These are phyloP conservation scores for Scolopax bukidnonensis DNA, from an alignment of 2,797 vertebrate genomes.

Conservation along the genomic window DNA sequence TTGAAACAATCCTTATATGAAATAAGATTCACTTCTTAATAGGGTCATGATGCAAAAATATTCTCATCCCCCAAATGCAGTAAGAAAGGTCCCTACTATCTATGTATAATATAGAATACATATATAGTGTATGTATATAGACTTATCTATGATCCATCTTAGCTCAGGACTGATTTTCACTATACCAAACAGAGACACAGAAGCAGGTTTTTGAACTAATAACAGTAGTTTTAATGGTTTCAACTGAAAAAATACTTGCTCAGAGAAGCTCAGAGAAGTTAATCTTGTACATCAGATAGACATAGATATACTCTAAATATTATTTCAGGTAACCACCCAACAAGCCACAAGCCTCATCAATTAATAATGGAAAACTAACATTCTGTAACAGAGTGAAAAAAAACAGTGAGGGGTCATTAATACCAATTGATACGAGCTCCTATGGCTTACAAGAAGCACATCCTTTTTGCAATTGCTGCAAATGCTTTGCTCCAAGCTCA, in stretches of 20 bases:
- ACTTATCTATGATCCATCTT: not conserved
- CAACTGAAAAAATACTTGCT: not conserved
- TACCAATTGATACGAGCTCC: not conserved
- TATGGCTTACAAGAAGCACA: not conserved
- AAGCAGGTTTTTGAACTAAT: not conserved
- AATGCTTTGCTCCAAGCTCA: not conserved
- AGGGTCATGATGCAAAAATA: constrained; percentile 7
- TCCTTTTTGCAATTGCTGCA: not conserved
- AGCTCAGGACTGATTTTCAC: not conserved
- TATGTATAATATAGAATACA: no score
- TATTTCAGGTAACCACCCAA: not conserved
- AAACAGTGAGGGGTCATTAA: constrained; percentile 1
- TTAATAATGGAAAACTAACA: constrained; percentile 25
- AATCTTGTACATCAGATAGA: not conserved
- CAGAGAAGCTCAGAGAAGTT: not conserved
- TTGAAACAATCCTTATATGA: not conserved
- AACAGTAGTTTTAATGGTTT: not conserved
- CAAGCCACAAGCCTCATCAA: not conserved
- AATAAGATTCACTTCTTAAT: not conserved
- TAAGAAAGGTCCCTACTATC: not conserved
- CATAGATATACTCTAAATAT: not conserved
- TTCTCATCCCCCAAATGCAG: fast-evolving
- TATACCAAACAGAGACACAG: not conserved
- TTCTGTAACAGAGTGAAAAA: not conserved
- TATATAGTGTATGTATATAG: no score